phyloP scores from a whole-genome alignment of 2,113 vertebrate species.

The Danionella cerebrum region DNA sequence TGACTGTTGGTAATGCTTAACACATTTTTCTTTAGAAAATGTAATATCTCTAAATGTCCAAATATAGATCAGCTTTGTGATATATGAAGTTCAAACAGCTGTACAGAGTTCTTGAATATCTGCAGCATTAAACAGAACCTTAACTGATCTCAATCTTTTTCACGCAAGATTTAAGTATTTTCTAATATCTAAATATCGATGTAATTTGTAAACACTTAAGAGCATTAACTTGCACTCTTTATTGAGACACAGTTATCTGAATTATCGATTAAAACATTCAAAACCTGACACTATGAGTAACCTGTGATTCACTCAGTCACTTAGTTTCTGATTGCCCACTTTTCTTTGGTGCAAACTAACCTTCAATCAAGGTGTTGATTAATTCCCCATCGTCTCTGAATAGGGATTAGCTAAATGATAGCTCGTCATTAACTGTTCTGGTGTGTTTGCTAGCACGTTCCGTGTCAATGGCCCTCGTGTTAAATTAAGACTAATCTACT shows the following conservation, averaged over 20 bases:
- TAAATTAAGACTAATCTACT: slow-evolving; percentile 16
- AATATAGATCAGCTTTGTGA: no score
- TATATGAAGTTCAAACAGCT: no score
- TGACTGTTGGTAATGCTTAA: no score
- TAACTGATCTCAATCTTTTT: no score
- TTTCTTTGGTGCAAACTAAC: not conserved
- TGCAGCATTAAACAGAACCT: no score
- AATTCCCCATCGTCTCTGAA: not conserved
- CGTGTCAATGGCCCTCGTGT: not conserved
- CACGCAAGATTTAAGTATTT: no score
- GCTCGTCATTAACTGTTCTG: not conserved
- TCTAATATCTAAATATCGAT: no score
- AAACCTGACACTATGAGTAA: not conserved
- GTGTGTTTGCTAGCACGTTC: not conserved
- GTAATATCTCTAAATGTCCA: no score
- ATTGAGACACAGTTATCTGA: not conserved
- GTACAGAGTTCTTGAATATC: no score
- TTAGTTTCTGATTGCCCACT: not conserved
- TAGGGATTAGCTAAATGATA: slow-evolving; percentile 14
- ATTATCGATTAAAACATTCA: not conserved
- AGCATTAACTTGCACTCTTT: no score
- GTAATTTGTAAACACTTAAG: no score
- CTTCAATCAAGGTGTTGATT: not conserved
- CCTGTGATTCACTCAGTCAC: slow-evolving; percentile 8
- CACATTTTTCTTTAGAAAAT: no score